Base-by-base conservation (phyloP, 2,113 vertebrate species). In the Anarrhichthys ocellatus region DNA sequence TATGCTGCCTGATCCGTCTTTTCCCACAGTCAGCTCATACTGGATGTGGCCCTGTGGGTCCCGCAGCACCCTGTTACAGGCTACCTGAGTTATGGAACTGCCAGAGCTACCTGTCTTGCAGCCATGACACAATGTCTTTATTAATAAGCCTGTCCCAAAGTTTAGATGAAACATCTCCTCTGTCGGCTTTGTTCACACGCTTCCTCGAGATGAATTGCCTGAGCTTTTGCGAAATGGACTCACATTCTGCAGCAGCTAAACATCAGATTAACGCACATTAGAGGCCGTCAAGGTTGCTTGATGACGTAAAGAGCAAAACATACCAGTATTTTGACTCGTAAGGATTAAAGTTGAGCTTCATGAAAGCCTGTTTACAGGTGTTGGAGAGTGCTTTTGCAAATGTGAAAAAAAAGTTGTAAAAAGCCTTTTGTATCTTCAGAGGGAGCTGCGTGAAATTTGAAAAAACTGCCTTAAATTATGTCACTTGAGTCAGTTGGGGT, bases 1-100 rank as follows among this genome's bases (percentile, higher is more conserved):
- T 95, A 88, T 72, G 84, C 69, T 70, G 42, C 65, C 73, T 18
- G 73, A 69, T 76, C 48, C 0, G 42, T 89, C 78, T 89, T 92
- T 87, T 88, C 85, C 80, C 76, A 88, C 42, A 83, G 91, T 94
- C 92, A 93, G 92, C 86, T 74, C 69, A 85, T 71, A 76, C 80
- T 73, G 63, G 76, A 82, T 36, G 76, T 70, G 69, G 65, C 63
- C 75, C 66, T 27, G 65, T 58, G 20, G 61, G 18, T 71, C 78
- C 73, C 38, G 69, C 29, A 56, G 63, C 48, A 17, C 29, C 58
- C 29, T 2, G 32, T 6, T 40, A 78, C 83, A 75, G 34, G 77
- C 71, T 56, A 27, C 54, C 84, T 70, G 82, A 90, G 84, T 88
- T 87, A 82, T 58, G 83, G 9, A 69, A 32, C 36, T 24, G 71